These are phyloP conservation scores for Candoia aspera DNA, from an alignment of 2,113 vertebrate genomes.

Conservation along the genomic window DNA sequence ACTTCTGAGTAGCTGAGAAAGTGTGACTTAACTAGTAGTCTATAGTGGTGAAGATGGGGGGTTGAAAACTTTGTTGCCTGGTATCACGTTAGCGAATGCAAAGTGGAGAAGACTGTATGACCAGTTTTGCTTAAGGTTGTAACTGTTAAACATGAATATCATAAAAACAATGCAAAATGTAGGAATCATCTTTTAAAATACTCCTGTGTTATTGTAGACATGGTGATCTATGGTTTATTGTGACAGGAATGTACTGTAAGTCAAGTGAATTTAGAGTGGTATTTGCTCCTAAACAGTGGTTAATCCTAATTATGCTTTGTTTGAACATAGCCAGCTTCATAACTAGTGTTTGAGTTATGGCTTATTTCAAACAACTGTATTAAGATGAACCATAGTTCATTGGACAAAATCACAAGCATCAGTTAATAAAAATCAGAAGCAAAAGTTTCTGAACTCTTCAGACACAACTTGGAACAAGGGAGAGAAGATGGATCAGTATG, in stretches of 20 bases:
- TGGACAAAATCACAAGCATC: not conserved
- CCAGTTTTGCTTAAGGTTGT: not conserved
- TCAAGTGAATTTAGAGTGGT: not conserved
- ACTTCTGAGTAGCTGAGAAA: not conserved
- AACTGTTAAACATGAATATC: not conserved
- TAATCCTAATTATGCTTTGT: not conserved
- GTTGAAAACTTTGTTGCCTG: not conserved
- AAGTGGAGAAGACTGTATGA: not conserved
- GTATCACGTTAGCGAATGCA: fast-evolving
- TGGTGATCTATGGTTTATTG: not conserved
- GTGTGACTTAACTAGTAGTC: fast-evolving
- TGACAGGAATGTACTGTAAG: not conserved
- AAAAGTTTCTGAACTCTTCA: not conserved
- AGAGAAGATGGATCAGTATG: not conserved
- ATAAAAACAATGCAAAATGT: conserved; percentile 9
- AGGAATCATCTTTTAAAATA: not conserved
- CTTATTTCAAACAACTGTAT: not conserved
- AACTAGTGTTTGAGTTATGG: not conserved
- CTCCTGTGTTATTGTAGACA: not conserved
- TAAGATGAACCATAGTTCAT: not conserved
- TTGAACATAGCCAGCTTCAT: not conserved
- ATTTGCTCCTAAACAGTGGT: not conserved
- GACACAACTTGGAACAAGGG: not conserved
- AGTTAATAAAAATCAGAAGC: not conserved
- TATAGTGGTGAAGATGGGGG: not conserved